Conservation (phyloP, 2,797 vertebrate species). For the Todus mexicanus region DNA sequence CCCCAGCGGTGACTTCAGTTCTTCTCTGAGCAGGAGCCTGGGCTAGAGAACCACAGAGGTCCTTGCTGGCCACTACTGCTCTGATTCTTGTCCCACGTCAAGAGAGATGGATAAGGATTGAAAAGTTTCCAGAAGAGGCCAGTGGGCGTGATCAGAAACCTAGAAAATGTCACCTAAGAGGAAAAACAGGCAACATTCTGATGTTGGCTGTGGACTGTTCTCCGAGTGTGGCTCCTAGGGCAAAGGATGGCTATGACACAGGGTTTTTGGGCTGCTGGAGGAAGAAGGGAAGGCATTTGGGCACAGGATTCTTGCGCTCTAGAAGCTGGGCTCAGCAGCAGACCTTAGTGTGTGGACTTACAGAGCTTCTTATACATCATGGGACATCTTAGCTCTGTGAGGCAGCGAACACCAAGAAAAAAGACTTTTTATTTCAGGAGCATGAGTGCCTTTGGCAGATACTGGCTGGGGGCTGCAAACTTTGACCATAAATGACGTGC, state of each 20-base stretch:
- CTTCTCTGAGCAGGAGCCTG: background rate
- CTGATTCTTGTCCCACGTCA: background rate
- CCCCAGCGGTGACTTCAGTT: background rate
- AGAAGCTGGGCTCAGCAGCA: background rate
- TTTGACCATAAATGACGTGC: background rate
- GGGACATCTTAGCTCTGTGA: background rate
- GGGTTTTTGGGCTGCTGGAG: background rate
- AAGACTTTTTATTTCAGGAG: background rate
- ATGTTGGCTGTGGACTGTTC: fast-evolving
- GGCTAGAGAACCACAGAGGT: background rate
- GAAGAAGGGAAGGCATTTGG: background rate
- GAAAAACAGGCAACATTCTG: background rate
- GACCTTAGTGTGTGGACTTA: background rate
- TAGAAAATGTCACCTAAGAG: background rate
- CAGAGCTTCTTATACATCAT: background rate
- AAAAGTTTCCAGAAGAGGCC: background rate
- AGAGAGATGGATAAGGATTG: background rate
- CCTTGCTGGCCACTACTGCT: background rate
- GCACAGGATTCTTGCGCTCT: background rate
- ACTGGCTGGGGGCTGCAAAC: background rate
- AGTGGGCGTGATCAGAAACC: background rate
- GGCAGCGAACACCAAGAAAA: background rate
- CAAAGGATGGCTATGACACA: background rate
- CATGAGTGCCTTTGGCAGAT: fast-evolving
- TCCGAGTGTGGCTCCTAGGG: background rate